Percentiles rank a stretch among this genome's conserved stretches.
Evolutionary conservation across 2,888 invertebrate genomes (phyloP).

Genomic region (Dryadula phaetusa): DNA sequence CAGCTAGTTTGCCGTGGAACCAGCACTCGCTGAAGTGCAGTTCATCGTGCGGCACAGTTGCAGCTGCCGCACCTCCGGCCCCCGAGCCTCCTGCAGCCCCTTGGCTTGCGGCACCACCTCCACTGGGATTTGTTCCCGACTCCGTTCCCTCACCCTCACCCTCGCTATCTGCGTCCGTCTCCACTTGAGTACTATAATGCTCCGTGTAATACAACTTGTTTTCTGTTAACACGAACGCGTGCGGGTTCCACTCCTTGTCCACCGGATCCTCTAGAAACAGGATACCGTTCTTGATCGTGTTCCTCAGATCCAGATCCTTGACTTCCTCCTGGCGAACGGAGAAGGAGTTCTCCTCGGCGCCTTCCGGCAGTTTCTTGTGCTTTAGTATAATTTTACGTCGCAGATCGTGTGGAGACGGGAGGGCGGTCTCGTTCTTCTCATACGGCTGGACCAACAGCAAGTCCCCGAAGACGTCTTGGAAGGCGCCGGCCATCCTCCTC

Average conservation of each 20-base stretch:
- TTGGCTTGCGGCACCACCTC: conserved; percentile 85
- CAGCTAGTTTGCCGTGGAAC: conserved; percentile 95
- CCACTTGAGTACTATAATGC: conserved; percentile 79
- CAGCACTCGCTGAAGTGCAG: conserved; percentile 96
- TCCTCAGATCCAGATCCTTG: conserved; percentile 90
- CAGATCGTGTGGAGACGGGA: conserved; percentile 94
- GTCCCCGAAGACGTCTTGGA: conserved; percentile 95
- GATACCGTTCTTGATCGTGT: conserved; percentile 95
- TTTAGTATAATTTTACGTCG: conserved; percentile 92
- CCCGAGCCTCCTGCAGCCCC: conserved; percentile 59
- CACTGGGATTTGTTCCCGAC: conserved; percentile 55
- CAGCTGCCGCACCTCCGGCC: no score
- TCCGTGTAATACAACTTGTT: conserved; percentile 95
- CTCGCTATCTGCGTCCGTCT: conserved; percentile 85
- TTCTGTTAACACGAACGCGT: conserved; percentile 96
- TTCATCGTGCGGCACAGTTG: conserved; percentile 94
- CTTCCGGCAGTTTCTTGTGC: conserved; percentile 97
- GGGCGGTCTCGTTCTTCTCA: conserved; percentile 89
- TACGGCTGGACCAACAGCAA: conserved; percentile 90
- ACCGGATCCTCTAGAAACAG: conserved; percentile 95
- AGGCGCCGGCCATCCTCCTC: conserved; percentile 93
- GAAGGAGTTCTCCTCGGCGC: conserved; percentile 89
- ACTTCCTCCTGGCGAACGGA: conserved; percentile 84
- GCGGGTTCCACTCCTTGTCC: conserved; percentile 95
- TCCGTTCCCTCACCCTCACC: conserved; percentile 78